Evolutionary conservation across 2,888 invertebrate genomes (phyloP), one percentile per base, ranked within the genome.

Genomic region (Microplitis deprimator): DNA sequence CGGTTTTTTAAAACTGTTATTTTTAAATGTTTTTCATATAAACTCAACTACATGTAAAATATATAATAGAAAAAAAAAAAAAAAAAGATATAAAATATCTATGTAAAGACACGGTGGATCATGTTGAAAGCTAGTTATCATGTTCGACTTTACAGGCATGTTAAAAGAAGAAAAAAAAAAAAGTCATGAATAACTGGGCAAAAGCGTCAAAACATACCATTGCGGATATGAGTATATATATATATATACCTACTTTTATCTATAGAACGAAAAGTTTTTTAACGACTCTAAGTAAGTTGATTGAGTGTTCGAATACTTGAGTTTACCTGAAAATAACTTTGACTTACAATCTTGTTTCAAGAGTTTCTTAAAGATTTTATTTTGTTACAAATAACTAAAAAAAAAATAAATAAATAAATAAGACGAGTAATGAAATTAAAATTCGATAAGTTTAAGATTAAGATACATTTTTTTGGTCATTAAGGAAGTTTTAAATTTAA

Each of bases 101-200:
- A 8, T 62, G 17, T 16, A 62, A 62, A 62, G 38, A 50, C 50
- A 50, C 13, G 3, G 65, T 41, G 38, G 50, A 73, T 65, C 41
- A 64, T 8, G 62, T 38, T 17, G 41, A 62, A 38, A 13, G 67
- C 50, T 65, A 59, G 67, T 73, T 73, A 73, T 73, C 67, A 29
- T 65, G 67, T 38, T 73, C 67, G 29, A 50, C 41, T 73, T 67
- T 38, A 59, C 10, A 16, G 73, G 67, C 41, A 50, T 38, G 8
- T 50, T 50, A 16, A 50, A 13, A 65, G 8, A 41, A 8, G 8
- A 13, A 5, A 71, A 71, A 60, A 59, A 70, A 61, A 60, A 39
- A 70, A 59, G 16, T 3, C 29, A 29, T 29, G 29, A 29, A 29
- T 29, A 29, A 29, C 3, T 29, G 29, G 29, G 4, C 29, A 29